Base-by-base conservation (phyloP, 1,140 invertebrate genomes). In the Drusus annulatus region DNA sequence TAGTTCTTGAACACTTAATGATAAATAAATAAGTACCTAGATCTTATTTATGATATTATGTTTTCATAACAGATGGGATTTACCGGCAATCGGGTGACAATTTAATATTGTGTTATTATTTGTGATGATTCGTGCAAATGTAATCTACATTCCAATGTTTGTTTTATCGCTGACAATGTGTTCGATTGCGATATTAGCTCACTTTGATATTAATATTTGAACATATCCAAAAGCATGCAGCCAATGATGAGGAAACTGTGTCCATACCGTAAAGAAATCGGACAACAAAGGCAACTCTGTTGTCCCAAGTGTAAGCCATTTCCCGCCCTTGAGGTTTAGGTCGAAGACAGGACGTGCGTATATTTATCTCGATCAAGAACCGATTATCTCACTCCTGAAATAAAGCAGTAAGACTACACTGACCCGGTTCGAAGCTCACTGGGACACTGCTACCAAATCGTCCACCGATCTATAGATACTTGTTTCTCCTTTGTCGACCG, bases 261-360 rank as follows among this genome's bases (percentile, higher is more conserved):
- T 50, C 91, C 93, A 91, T 89, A 95, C 94, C 94, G 85, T 95
- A 95, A 83, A 95, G 91, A 87, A 93, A 94, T 86, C 92, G 92
- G 76, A 95, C 94, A 85, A 96, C 93, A 86, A 95, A 96, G 85
- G 91, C 92, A 80, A 95, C 94, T 84, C 94, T 91, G 89, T 94
- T 95, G 85, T 95, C 93, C 94, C 94, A 96, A 85, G 91, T 92
- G 88, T 94, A 95, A 23, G 93, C 93, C 93, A 94, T 93, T 69
- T 74, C 69, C 50, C 50, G 69, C 52, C 31, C 69, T 54, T 23
- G 21, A 16, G 8, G n/a, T 19, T 69, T n/a, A 6, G 69, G 19
- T 56, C 50, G 15, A 6, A 54, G 51, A 17, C 31, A 16, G n/a
- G 6, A 8, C 17, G 16, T 50, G 0, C 2, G 6, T 50, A 31